Percentiles rank a stretch among this genome's conserved stretches.
These are phyloP conservation scores for Buceros bicornis DNA, from an alignment of 2,797 vertebrate genomes.

Conservation along the genomic window DNA sequence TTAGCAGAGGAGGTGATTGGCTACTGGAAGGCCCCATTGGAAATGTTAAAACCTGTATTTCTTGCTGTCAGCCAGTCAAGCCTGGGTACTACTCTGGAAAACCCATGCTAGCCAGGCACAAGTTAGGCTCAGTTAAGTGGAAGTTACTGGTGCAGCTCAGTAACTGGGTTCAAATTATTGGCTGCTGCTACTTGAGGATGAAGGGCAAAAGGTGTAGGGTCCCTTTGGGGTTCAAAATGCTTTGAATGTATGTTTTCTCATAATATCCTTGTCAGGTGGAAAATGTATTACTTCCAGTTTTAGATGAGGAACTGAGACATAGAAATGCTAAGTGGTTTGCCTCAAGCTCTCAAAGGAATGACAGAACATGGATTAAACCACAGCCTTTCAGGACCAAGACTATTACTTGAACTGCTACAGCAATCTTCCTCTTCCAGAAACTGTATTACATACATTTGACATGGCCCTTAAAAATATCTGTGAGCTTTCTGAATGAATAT, in stretches of 20 bases:
- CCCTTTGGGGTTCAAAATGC: background rate
- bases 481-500: conserved; percentile 11
- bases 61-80: background rate
- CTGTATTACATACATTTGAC: background rate
- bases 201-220: background rate
- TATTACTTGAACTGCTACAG: background rate
- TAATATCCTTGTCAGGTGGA: background rate
- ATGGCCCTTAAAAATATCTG: background rate
- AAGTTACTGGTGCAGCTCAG: background rate
- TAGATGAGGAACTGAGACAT: background rate
- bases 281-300: background rate
- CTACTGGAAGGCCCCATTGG: background rate
- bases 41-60: background rate
- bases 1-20: background rate
- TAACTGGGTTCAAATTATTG: background rate
- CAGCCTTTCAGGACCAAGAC: background rate
- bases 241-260: background rate
- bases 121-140: background rate
- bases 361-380: conserved; percentile 10
- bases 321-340: background rate
- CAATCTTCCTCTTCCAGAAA: background rate
- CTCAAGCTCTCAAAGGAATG: conserved; percentile 16
- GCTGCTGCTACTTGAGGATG: background rate
- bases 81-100: background rate
- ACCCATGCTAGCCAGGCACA: background rate